Evolutionary conservation across 2,797 vertebrate genomes (phyloP).

Genomic region (Masticophis lateralis): DNA sequence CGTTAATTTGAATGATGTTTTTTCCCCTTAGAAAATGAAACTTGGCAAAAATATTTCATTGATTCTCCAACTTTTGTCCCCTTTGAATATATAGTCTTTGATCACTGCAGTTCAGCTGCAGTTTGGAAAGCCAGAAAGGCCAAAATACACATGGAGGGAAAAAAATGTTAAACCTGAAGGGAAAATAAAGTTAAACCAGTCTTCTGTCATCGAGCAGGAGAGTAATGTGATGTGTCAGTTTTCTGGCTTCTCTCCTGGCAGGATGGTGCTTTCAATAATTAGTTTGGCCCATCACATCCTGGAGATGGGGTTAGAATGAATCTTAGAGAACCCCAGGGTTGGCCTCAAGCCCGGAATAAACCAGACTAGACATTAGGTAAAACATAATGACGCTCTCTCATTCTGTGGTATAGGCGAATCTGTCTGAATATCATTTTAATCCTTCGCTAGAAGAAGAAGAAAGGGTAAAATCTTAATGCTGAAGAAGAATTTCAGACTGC

Average conservation of each 20-base stretch:
- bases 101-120: background rate
- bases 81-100: background rate
- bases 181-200: constrained; percentile 15
- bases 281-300: constrained; percentile 7
- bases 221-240: constrained; percentile 29
- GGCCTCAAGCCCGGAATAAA: constrained; percentile 17
- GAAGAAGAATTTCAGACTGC: background rate
- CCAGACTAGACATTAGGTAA: constrained; percentile 7
- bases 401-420: background rate
- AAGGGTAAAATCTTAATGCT: background rate
- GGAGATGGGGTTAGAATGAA: constrained; percentile 7
- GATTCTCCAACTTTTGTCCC: background rate
- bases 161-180: background rate
- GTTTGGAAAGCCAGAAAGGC: background rate
- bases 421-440: background rate
- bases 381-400: background rate
- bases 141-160: background rate
- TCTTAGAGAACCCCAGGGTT: background rate
- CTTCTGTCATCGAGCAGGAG: background rate
- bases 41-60: background rate
- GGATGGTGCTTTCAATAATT: constrained; percentile 24
- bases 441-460: background rate
- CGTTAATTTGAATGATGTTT: background rate
- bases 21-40: background rate
- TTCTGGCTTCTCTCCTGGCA: constrained; percentile 6